Conservation (phyloP, 2,797 vertebrate species). For the Schizopygopsis malacanthus region DNA sequence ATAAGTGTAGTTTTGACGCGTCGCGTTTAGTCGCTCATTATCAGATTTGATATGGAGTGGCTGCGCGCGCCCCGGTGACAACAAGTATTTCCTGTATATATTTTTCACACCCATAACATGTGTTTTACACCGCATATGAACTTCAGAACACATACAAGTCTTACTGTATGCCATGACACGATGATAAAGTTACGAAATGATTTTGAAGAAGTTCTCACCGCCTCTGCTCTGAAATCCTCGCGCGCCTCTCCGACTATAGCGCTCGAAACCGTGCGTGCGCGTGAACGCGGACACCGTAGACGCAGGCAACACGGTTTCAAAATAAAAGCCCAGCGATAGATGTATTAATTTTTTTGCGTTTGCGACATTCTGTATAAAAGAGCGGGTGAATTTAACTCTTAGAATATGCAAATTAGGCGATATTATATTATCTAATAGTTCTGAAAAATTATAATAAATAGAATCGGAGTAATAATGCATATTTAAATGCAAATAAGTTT, state of each 20-base stretch:
- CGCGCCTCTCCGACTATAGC: conserved; percentile 18
- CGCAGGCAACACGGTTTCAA: not conserved
- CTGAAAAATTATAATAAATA: too few relatives aligned
- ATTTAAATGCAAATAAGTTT: too few relatives aligned
- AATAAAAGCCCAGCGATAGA: conserved; percentile 36
- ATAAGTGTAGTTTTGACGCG: not conserved
- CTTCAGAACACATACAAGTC: too few relatives aligned
- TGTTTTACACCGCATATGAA: not conserved
- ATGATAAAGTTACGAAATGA: not conserved
- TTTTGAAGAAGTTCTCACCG: conserved; percentile 45
- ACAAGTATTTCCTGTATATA: conserved; percentile 12
- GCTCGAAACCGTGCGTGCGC: not conserved
- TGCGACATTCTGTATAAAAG: too few relatives aligned
- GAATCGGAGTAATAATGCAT: too few relatives aligned
- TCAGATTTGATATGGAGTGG: conserved; percentile 13
- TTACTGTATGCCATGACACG: not conserved
- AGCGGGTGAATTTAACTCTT: too few relatives aligned
- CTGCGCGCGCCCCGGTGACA: conserved; percentile 37
- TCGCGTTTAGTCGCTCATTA: not conserved
- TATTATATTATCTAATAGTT: too few relatives aligned
- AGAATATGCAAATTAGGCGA: too few relatives aligned
- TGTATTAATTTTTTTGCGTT: too few relatives aligned
- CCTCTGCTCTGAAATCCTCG: conserved; percentile 52
- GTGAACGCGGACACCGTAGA: not conserved
- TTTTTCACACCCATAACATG: too few relatives aligned